A percentile compares a stretch with the other conserved stretches of the same genome.
These are phyloP conservation scores for Neodon shergylaensis DNA, from an alignment of 2,113 vertebrate species.

Conservation along the genomic window DNA sequence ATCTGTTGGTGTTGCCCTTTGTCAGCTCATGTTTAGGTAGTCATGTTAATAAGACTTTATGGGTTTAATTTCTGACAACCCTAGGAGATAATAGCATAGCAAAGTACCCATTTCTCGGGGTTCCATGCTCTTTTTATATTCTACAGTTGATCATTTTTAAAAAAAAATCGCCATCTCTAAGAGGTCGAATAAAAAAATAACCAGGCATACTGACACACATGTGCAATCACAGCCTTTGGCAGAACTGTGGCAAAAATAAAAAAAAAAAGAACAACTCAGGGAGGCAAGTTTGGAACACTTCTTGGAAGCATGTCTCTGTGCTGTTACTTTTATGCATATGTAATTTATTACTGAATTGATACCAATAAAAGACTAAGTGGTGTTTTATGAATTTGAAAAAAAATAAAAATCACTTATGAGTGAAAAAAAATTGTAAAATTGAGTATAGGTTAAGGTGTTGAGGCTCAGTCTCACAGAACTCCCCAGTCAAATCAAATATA, in stretches of 20 bases:
- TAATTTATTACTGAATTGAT: neutral
- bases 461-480: neutral
- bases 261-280: neutral
- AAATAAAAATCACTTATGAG: no score
- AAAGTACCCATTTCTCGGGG: no score
- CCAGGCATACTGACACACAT: neutral
- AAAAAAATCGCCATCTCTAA: neutral
- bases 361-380: neutral
- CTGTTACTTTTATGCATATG: conserved; percentile 1
- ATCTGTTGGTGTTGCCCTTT: neutral
- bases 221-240: neutral
- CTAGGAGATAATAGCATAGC: neutral
- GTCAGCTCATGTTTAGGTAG: neutral
- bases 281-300: neutral
- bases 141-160: neutral
- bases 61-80: neutral
- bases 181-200: neutral
- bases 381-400: neutral
- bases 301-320: neutral
- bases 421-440: neutral
- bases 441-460: neutral
- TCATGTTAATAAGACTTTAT: neutral
- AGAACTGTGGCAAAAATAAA: neutral
- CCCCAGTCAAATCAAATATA: neutral
- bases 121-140: neutral